Base-by-base conservation (phyloP, 2,888 invertebrate species). In the Stenoptilia bipunctidactyla region DNA sequence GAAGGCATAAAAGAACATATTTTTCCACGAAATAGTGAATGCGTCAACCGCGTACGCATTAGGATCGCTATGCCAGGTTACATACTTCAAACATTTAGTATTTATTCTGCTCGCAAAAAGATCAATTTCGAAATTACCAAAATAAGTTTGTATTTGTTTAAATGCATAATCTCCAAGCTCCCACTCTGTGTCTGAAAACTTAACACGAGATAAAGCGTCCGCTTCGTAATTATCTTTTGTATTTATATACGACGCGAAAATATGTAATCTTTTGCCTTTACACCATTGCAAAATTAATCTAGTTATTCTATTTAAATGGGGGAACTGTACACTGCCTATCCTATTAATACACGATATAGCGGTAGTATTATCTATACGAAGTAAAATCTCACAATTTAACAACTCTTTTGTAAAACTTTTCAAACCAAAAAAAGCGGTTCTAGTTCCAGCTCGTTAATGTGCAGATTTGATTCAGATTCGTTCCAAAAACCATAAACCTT, bases 231-330 rank as follows among this genome's bases (percentile, higher is more conserved):
- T 52, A 8, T 46, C 44, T 40, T 42, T 44, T 1, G 53, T 50
- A 6, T 13, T 39, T 5, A 51, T 51, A 36, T 50, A 50, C 8
- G 51, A 45, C 13, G 51, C 48, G 37, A 43, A 41, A 10, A 55
- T 40, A 25, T 27, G 47, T 10, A 55, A 27, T 20, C 50, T 44
- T 36, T 42, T 43, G 1, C 14, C 15, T 15, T 42, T 39, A 36
- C 42, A 42, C 38, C 42, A 42, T 13, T 45, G 35, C 51, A 51
- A 55, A 34, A 63, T 56, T 12, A 51, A 37, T 14, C 46, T 41
- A n/a, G 50, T 38, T 30, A 58, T 15, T 15, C 36, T 27, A 37
- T 51, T 46, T 13, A 55, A 42, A 5, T 50, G 40, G 0, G 38
- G 37, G 40, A 45, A 52, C 36, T 48, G 40, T 2, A 53, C 40